phyloP scores from a whole-genome alignment of 2,888 invertebrate genomes.

The Adela reaumurella region DNA sequence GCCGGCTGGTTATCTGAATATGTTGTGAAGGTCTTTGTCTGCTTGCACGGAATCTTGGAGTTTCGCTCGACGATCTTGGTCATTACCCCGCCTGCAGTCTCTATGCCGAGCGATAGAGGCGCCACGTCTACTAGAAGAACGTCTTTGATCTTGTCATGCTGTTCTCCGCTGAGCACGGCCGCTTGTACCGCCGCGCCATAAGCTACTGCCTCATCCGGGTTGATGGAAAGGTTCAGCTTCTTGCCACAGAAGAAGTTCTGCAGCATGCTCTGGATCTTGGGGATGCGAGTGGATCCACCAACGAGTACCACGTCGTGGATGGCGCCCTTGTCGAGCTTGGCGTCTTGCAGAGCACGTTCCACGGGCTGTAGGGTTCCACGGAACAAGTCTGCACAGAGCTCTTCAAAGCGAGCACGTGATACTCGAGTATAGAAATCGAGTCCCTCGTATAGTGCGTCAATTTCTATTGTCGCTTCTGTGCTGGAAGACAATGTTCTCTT shows the following conservation, averaged over 20 bases:
- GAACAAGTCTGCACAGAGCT: slow-evolving; percentile 59
- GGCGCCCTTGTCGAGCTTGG: too few species aligned
- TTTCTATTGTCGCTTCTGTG: too few species aligned
- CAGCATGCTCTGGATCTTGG: slow-evolving; percentile 74
- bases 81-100: too few species aligned
- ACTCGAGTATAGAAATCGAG: slow-evolving; percentile 57
- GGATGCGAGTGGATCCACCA: slow-evolving; percentile 77
- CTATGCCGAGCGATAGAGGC: too few species aligned
- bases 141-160: slow-evolving; percentile 73
- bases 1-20: slow-evolving; percentile 76
- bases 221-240: slow-evolving; percentile 71
- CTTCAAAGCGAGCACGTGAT: slow-evolving; percentile 59
- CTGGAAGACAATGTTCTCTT: too few species aligned
- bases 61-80: slow-evolving; percentile 70
- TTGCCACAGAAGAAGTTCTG: too few species aligned
- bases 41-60: slow-evolving; percentile 66
- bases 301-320: slow-evolving; percentile 79
- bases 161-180: slow-evolving; percentile 70
- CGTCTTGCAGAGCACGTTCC: too few species aligned
- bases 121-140: slow-evolving; percentile 55
- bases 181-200: too few species aligned
- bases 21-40: slow-evolving; percentile 71
- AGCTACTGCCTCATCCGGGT: too few species aligned
- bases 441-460: slow-evolving; percentile 61
- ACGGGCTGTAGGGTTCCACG: slow-evolving; percentile 70